phyloP scores from a whole-genome alignment of 2,888 invertebrate genomes.

The Listrodromus nycthemerus region DNA sequence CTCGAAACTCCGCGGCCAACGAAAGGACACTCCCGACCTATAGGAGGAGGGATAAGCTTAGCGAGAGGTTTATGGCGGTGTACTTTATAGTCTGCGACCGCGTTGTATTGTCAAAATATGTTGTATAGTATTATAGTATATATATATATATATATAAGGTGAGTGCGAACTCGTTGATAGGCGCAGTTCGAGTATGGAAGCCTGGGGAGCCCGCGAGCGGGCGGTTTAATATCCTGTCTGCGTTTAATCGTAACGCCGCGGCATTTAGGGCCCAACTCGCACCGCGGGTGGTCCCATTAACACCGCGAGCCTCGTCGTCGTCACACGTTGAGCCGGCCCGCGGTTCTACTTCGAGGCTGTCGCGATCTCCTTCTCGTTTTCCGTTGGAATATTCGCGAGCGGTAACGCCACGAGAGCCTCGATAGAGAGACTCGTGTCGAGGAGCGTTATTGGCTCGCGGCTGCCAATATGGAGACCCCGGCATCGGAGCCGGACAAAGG shows the following conservation, averaged over 20 bases:
- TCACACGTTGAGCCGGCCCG: constrained; percentile 37
- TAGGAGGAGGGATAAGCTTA: constrained; percentile 72
- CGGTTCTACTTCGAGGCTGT: constrained; percentile 38
- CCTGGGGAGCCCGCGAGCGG: constrained; percentile 58
- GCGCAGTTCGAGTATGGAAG: constrained; percentile 19
- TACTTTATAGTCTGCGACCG: constrained; percentile 77
- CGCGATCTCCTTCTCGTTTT: constrained; percentile 19
- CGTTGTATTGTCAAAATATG: constrained; percentile 82
- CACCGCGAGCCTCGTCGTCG: constrained; percentile 67
- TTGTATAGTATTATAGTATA: constrained; percentile 68
- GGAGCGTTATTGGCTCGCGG: not conserved
- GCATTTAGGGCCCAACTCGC: constrained; percentile 77
- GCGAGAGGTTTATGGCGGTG: constrained; percentile 78
- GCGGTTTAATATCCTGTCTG: constrained; percentile 83
- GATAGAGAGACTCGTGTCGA: not conserved
- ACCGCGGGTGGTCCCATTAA: constrained; percentile 81
- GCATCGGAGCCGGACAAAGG: not conserved
- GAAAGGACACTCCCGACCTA: constrained; percentile 25
- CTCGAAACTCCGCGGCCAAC: constrained; percentile 1
- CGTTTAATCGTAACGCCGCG: constrained; percentile 81
- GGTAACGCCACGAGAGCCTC: not conserved
- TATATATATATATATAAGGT: not conserved
- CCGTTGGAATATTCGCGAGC: constrained; percentile 29
- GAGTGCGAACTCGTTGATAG: constrained; percentile 40
- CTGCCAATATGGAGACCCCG: not conserved